Conservation (phyloP, 2,797 vertebrate species). For the Brachymystax lenok region DNA sequence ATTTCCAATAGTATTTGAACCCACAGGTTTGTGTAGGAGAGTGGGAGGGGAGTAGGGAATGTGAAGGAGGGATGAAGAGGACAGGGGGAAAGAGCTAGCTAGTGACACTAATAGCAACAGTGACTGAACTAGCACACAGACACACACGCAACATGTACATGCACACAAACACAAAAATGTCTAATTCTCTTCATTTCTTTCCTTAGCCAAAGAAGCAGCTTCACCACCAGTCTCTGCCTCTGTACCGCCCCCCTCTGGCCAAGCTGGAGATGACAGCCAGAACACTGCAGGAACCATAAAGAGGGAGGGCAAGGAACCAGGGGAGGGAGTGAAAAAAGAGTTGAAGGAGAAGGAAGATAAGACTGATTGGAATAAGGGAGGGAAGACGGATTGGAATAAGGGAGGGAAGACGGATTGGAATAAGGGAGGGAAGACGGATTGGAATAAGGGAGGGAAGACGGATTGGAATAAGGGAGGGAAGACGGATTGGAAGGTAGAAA, state of each 20-base stretch:
- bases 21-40: background rate
- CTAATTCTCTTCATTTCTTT: slow-evolving; percentile 23
- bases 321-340: slow-evolving; percentile 30
- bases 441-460: slow-evolving; percentile 31
- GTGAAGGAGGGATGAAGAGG: slow-evolving; percentile 2
- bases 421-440: slow-evolving; percentile 30
- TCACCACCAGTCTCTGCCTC: slow-evolving; percentile 15
- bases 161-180: background rate
- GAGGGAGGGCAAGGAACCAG: slow-evolving; percentile 25
- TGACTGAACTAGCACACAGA: background rate
- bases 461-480: slow-evolving; percentile 26
- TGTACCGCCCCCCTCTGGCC: slow-evolving; percentile 62
- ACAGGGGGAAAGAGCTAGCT: background rate
- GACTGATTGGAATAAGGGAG: slow-evolving; percentile 34
- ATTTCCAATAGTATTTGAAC: background rate
- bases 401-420: slow-evolving; percentile 37
- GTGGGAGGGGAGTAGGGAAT: background rate
- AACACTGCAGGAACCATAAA: slow-evolving; percentile 16
- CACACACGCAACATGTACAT: background rate
- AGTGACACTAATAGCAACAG: too few relatives aligned
- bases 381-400: too few relatives aligned
- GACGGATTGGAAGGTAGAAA: slow-evolving; percentile 48
- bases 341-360: slow-evolving; percentile 43
- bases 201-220: slow-evolving; percentile 41
- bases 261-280: slow-evolving; percentile 40